Percentiles rank a stretch among this genome's conserved stretches.
These are phyloP conservation scores for Epizoanthus fatuus DNA, from an alignment of 92 coral and sea anemone genomes.

Conservation along the genomic window DNA sequence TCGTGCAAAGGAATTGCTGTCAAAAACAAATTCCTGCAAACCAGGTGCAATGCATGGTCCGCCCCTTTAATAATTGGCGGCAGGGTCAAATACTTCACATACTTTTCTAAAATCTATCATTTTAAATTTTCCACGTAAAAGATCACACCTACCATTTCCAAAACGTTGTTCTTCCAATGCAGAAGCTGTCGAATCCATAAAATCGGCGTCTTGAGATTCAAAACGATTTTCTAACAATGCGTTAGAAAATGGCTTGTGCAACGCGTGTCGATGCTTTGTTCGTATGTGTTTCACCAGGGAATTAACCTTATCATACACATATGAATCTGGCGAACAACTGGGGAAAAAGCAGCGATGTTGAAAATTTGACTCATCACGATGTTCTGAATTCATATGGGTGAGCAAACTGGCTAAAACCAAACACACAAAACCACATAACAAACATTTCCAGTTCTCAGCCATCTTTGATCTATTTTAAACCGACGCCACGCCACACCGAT, in stretches of 20 bases:
- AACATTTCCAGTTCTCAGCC: conserved; percentile 11
- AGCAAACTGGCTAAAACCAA: conserved; percentile 31
- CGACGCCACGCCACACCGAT: too few species aligned
- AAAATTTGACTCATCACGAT: conserved; percentile 35
- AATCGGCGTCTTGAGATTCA: too few species aligned
- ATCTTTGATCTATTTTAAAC: neutral
- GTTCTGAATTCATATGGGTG: conserved; percentile 42
- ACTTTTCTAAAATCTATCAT: neutral
- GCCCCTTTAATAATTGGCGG: too few species aligned
- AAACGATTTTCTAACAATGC: too few species aligned
- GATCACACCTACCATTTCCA: too few species aligned
- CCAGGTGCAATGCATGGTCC: neutral
- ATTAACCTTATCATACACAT: conserved; percentile 32
- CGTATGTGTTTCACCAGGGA: conserved; percentile 45
- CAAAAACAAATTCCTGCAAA: conserved; percentile 7
- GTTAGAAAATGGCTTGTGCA: too few species aligned
- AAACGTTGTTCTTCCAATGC: too few species aligned
- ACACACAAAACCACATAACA: conserved; percentile 30
- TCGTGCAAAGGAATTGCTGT: neutral
- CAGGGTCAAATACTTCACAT: neutral
- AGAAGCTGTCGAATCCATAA: too few species aligned
- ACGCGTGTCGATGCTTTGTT: neutral
- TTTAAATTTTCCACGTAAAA: neutral
- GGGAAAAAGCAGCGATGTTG: conserved; percentile 32
- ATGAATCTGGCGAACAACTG: conserved; percentile 20